These are phyloP conservation scores for Brenthis hecate DNA, from an alignment of 2,888 invertebrate species.

Conservation along the genomic window DNA sequence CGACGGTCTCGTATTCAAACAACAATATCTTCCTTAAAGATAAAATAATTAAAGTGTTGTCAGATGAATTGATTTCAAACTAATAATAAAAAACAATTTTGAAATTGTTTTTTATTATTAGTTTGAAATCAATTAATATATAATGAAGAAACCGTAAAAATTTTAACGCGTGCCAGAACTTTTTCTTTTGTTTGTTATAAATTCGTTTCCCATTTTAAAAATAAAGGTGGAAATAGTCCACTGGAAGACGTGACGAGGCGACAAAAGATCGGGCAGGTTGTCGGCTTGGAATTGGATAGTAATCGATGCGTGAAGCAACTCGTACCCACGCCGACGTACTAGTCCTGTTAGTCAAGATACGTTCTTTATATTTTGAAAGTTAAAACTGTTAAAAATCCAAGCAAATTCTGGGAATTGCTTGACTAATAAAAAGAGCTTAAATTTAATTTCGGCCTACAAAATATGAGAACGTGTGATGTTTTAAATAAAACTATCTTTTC, in stretches of 20 bases:
- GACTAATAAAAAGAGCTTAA: too few species aligned
- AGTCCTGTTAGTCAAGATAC: constrained; percentile 18
- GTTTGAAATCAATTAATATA: too few species aligned
- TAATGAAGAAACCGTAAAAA: constrained; percentile 20
- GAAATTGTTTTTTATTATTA: too few species aligned
- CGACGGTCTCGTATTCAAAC: too few species aligned
- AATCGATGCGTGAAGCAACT: constrained; percentile 75
- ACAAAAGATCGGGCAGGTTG: constrained; percentile 77
- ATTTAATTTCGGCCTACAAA: too few species aligned
- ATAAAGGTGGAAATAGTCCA: constrained; percentile 57
- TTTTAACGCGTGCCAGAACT: constrained; percentile 14
- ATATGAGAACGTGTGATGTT: too few species aligned
- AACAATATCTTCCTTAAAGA: too few species aligned
- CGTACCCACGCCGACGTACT: constrained; percentile 29
- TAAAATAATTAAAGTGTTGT: too few species aligned
- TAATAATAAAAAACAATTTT: constrained; percentile 3
- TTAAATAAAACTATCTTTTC: too few species aligned
- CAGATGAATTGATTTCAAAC: neutral
- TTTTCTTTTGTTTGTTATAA: constrained; percentile 37
- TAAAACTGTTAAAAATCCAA: neutral
- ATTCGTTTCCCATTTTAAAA: constrained; percentile 62
- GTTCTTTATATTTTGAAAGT: neutral
- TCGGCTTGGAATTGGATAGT: constrained; percentile 75
- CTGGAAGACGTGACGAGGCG: constrained; percentile 66
- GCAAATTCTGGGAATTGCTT: too few species aligned